Evolutionary conservation across 2,113 vertebrate genomes (phyloP).

Genomic region (Amia ocellicauda): DNA sequence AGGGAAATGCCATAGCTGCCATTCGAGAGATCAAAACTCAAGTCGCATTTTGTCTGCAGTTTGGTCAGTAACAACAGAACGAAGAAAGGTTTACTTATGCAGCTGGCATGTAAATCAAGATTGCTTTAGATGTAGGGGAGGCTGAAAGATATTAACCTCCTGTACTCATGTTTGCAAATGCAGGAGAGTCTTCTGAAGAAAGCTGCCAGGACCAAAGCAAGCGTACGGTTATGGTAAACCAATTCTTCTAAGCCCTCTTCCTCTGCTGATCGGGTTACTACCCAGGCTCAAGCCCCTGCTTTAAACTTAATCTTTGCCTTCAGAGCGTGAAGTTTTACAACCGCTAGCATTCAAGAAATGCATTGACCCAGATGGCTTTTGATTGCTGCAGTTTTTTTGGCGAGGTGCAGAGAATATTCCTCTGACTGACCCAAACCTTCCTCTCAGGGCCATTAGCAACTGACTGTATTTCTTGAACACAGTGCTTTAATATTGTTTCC

Average conservation of each 20-base stretch:
- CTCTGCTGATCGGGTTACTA: conserved; percentile 28
- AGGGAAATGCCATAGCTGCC: too few species aligned
- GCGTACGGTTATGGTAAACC: conserved; percentile 15
- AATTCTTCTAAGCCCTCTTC: conserved; percentile 23
- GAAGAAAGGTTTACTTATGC: neutral
- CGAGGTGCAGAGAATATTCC: conserved; percentile 41
- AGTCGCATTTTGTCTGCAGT: neutral
- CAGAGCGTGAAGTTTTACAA: conserved; percentile 20
- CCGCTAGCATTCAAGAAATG: conserved; percentile 30
- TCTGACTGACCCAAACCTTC: neutral
- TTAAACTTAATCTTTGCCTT: conserved; percentile 33
- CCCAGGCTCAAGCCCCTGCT: conserved; percentile 23
- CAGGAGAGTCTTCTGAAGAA: conserved; percentile 24
- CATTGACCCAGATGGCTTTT: conserved; percentile 39
- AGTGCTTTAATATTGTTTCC: too few species aligned
- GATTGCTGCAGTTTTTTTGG: conserved; percentile 36
- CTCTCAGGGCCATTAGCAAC: too few species aligned
- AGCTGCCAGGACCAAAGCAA: conserved; percentile 22
- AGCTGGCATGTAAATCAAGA: neutral
- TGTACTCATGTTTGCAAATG: neutral
- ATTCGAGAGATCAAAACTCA: neutral
- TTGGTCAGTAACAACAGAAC: neutral
- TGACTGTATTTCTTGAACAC: too few species aligned
- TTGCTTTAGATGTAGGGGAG: neutral
- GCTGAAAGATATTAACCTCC: neutral